These are phyloP conservation scores for Acleris laterana DNA, from an alignment of 2,888 invertebrate genomes.

Conservation along the genomic window DNA sequence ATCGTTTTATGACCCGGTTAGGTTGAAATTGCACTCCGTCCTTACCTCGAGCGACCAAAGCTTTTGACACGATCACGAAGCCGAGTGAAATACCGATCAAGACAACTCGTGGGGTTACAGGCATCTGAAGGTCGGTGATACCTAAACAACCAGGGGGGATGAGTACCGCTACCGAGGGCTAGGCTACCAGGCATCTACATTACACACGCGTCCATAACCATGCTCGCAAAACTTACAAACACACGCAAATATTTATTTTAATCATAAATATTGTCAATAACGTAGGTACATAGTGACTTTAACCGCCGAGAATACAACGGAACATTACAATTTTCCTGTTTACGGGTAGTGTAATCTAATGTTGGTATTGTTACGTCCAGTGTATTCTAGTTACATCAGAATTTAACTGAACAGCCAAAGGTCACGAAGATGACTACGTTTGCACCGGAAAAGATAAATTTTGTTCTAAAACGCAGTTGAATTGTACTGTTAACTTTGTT, in stretches of 20 bases:
- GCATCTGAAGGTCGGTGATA: constrained; percentile 77
- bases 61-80: constrained; percentile 79
- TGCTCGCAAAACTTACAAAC: constrained; percentile 25
- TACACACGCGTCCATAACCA: constrained; percentile 10
- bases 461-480: too few species aligned
- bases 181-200: constrained; percentile 19
- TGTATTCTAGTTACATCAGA: constrained; percentile 21
- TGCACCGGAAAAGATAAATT: too few species aligned
- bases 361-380: constrained; percentile 18
- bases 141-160: constrained; percentile 77
- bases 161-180: constrained; percentile 49
- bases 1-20: constrained; percentile 1
- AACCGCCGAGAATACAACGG: constrained; percentile 16
- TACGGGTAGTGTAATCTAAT: constrained; percentile 12
- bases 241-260: constrained; percentile 5
- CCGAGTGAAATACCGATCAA: constrained; percentile 76
- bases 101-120: constrained; percentile 76
- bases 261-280: not conserved
- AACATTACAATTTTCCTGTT: constrained; percentile 37
- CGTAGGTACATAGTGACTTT: not conserved
- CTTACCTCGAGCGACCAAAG: constrained; percentile 81
- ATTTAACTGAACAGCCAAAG: constrained; percentile 22
- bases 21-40: constrained; percentile 52
- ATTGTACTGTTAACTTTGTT: too few species aligned
- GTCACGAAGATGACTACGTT: constrained; percentile 10